A percentile compares a stretch with the other conserved stretches of the same genome.
Evolutionary conservation across 2,113 vertebrate species (phyloP).

Genomic region (Haemorhous mexicanus): DNA sequence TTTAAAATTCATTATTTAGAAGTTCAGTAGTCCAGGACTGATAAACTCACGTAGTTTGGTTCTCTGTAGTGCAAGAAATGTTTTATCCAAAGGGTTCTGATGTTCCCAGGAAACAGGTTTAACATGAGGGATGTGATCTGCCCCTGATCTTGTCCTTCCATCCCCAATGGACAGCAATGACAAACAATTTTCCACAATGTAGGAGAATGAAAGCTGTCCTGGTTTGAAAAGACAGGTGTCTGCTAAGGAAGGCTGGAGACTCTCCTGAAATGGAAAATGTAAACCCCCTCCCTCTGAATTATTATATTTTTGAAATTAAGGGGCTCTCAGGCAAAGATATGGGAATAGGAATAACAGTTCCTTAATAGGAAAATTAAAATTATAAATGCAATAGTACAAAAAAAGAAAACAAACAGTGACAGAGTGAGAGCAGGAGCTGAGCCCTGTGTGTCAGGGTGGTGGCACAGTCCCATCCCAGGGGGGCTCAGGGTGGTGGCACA

Average conservation of each 20-base stretch:
- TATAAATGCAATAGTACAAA: background rate
- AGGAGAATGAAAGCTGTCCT: background rate
- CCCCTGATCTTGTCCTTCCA: background rate
- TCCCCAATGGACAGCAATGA: background rate
- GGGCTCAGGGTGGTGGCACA: too few species aligned
- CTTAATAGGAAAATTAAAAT: background rate
- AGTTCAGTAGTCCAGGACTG: background rate
- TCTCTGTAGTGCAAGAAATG: background rate
- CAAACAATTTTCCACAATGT: background rate
- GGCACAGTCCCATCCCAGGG: background rate
- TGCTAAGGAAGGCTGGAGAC: background rate
- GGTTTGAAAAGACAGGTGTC: background rate
- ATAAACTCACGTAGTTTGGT: background rate
- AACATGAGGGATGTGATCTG: background rate
- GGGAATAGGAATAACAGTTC: too few species aligned
- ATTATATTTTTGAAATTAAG: too few species aligned
- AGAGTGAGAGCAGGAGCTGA: fast-evolving
- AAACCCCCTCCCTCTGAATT: background rate
- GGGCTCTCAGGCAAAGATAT: too few species aligned
- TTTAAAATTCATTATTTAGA: background rate
- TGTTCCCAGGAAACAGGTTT: background rate
- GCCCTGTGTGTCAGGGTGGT: too few species aligned
- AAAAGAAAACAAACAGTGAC: too few species aligned
- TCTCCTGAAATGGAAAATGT: background rate
- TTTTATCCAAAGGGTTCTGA: background rate